Percentiles rank a stretch among this genome's conserved stretches.
Evolutionary conservation across 2,113 vertebrate genomes (phyloP).

Genomic region (Ciconia boyciana): DNA sequence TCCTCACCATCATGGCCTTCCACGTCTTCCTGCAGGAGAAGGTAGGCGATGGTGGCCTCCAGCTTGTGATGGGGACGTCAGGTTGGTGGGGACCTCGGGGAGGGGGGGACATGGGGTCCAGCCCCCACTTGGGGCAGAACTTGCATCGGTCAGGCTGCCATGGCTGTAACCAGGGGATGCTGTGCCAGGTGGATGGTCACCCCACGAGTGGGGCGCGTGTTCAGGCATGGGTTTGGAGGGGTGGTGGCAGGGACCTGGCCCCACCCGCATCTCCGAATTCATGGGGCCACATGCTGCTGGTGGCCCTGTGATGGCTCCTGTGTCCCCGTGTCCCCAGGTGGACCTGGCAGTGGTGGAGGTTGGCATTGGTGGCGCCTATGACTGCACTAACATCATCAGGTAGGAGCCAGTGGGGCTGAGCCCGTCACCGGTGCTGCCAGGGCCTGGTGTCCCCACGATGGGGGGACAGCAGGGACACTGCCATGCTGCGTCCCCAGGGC

Average conservation of each 20-base stretch:
- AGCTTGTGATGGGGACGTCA: background rate
- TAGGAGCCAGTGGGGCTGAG: background rate
- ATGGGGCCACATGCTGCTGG: background rate
- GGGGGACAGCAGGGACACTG: background rate
- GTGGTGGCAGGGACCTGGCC: background rate
- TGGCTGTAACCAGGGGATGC: background rate
- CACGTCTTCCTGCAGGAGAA: conserved; percentile 94
- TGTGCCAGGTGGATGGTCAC: background rate
- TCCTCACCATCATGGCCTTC: conserved; percentile 96
- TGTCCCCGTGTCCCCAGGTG: conserved; percentile 64
- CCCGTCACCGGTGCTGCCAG: background rate
- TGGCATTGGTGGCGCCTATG: conserved; percentile 92
- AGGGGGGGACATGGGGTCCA: background rate
- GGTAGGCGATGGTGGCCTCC: conserved; percentile 63
- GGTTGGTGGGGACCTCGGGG: background rate
- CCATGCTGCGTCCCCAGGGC: conserved; percentile 61
- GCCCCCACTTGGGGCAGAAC: background rate
- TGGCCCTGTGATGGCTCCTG: background rate
- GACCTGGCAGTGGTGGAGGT: conserved; percentile 92
- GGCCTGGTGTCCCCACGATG: background rate
- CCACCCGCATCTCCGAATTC: background rate
- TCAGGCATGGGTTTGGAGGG: background rate
- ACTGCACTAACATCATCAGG: conserved; percentile 96
- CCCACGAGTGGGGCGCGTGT: fast-evolving
- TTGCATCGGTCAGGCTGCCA: background rate